phyloP scores from a whole-genome alignment of 2,797 vertebrate genomes.

The Sebastes vulpes region DNA sequence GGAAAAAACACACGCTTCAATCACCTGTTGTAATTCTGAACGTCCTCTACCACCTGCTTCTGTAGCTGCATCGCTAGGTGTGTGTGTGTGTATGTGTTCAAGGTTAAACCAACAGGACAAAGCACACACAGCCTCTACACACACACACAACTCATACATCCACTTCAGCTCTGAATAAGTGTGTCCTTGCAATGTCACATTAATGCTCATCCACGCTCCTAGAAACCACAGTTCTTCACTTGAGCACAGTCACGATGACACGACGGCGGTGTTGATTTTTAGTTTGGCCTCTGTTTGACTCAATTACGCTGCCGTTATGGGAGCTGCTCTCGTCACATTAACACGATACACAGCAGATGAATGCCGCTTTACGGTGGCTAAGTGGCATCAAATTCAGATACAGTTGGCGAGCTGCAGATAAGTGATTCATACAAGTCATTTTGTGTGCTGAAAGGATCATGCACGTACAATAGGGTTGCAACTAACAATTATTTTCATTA shows the following conservation, averaged over 20 bases:
- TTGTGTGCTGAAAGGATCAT: too few species aligned
- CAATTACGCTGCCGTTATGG: conserved; percentile 10
- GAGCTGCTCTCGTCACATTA: conserved; percentile 29
- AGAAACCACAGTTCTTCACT: neutral
- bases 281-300: conserved; percentile 47
- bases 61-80: conserved; percentile 1
- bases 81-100: conserved; percentile 40
- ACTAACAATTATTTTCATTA: neutral
- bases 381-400: neutral
- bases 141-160: neutral
- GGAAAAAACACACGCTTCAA: neutral
- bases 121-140: neutral
- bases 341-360: neutral
- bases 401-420: neutral
- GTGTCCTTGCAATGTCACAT: conserved; percentile 38
- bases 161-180: neutral
- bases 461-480: too few species aligned
- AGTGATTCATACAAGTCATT: neutral
- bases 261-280: neutral
- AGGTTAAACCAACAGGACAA: conserved; percentile 63
- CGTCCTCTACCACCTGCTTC: conserved; percentile 46
- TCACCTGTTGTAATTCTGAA: conserved; percentile 34
- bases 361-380: neutral
- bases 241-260: neutral
- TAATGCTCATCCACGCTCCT: conserved; percentile 20